Evolutionary conservation across 2,113 vertebrate genomes (phyloP).

Genomic region (Syrrhaptes paradoxus): DNA sequence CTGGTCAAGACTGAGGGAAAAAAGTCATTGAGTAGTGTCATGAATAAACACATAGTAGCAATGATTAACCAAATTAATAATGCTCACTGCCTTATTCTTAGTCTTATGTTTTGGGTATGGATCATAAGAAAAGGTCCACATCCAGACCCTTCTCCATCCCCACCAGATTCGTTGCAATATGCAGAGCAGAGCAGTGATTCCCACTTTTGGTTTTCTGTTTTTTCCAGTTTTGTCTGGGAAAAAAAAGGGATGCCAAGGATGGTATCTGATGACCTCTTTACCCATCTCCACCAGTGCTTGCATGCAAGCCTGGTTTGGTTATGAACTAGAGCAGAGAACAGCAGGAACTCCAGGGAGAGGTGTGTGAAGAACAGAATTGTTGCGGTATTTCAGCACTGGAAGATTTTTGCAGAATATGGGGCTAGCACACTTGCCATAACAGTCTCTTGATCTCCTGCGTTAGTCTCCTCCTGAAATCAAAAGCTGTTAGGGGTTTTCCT

Average conservation of each 20-base stretch:
- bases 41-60: background rate
- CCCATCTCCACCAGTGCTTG: background rate
- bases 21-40: background rate
- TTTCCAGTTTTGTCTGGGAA: background rate
- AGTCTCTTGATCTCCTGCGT: background rate
- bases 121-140: background rate
- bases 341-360: background rate
- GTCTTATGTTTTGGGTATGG: background rate
- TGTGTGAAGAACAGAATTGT: background rate
- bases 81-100: background rate
- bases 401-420: background rate
- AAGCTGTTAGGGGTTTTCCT: background rate
- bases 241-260: background rate
- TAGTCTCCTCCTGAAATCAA: background rate
- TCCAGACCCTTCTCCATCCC: background rate
- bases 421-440: background rate
- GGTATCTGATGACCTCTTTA: background rate
- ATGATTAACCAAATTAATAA: background rate
- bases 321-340: background rate
- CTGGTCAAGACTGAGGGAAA: too few relatives aligned
- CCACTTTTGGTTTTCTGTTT: background rate
- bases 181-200: background rate
- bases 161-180: background rate
- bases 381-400: background rate
- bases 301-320: background rate